These are phyloP conservation scores for Heliconius eleuchia DNA, from an alignment of 1,140 invertebrate species.

Conservation along the genomic window DNA sequence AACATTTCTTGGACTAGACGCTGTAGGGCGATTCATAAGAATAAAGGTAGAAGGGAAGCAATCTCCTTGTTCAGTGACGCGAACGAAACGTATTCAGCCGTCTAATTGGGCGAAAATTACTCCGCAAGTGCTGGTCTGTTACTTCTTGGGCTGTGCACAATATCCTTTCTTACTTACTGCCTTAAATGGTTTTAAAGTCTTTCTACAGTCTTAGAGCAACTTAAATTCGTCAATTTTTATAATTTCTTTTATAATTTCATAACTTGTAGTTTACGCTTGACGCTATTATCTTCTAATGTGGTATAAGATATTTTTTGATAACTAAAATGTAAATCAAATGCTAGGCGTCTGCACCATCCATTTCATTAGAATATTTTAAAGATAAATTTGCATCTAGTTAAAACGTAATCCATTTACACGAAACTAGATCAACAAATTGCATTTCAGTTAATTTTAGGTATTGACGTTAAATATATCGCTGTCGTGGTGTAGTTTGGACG, in stretches of 20 bases:
- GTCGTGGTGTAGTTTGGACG: not conserved
- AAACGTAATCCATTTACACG: not conserved
- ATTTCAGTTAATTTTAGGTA: not conserved
- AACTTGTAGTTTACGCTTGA: no score
- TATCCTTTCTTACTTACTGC: conserved; percentile 33
- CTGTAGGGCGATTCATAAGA: conserved; percentile 46
- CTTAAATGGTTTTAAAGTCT: not conserved
- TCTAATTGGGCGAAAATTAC: conserved; percentile 73
- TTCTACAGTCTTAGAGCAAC: not conserved
- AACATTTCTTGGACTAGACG: conserved; percentile 26
- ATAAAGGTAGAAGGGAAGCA: conserved; percentile 57
- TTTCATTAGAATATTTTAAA: conserved; percentile 2
- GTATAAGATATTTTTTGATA: not conserved
- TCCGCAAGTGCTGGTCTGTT: conserved; percentile 49
- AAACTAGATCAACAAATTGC: not conserved
- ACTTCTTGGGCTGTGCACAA: conserved; percentile 40
- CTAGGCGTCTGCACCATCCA: not conserved
- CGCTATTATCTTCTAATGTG: no score
- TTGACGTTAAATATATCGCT: not conserved
- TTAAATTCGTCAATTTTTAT: not conserved
- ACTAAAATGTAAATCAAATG: not conserved
- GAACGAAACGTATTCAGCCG: conserved; percentile 59
- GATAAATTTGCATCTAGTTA: not conserved
- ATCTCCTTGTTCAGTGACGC: conserved; percentile 63
- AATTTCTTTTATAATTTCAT: not conserved